Conservation (phyloP, 2,888 invertebrate species). For the Adela reaumurella region DNA sequence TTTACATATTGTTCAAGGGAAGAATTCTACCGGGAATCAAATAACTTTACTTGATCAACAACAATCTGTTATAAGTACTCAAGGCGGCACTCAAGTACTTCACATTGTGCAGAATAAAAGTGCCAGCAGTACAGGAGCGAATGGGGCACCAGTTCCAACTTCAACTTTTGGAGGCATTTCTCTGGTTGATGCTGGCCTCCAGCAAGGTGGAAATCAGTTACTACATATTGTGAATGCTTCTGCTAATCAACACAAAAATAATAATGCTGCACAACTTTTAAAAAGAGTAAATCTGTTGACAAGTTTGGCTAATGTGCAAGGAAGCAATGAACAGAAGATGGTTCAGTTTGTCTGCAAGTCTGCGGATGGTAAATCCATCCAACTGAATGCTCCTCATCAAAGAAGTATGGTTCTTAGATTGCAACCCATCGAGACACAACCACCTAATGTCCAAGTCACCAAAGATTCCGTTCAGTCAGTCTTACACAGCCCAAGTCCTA, state of each 20-base stretch:
- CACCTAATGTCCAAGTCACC: slow-evolving; percentile 25
- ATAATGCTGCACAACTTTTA: slow-evolving; percentile 31
- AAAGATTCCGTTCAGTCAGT: slow-evolving; percentile 29
- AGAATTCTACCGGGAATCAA: slow-evolving; percentile 35
- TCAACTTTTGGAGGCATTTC: slow-evolving; percentile 39
- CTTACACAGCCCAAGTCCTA: slow-evolving; percentile 12
- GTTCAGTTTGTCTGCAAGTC: slow-evolving; percentile 64
- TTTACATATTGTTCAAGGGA: slow-evolving; percentile 47
- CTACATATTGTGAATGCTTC: slow-evolving; percentile 45
- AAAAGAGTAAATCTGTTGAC: slow-evolving; percentile 50
- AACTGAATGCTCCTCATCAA: slow-evolving; percentile 51
- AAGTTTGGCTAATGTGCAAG: slow-evolving; percentile 44
- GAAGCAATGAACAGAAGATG: slow-evolving; percentile 49
- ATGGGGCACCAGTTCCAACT: slow-evolving; percentile 24
- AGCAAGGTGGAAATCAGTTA: slow-evolving; percentile 45
- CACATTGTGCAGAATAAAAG: slow-evolving; percentile 48
- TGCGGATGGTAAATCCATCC: slow-evolving; percentile 55
- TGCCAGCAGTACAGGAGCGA: slow-evolving; percentile 19
- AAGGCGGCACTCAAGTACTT: slow-evolving; percentile 37
- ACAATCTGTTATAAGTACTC: slow-evolving; percentile 34
- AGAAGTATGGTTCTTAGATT: slow-evolving; percentile 49
- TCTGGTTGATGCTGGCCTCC: slow-evolving; percentile 38
- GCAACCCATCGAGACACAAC: slow-evolving; percentile 39
- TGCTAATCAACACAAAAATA: slow-evolving; percentile 33
- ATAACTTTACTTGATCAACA: slow-evolving; percentile 41